A percentile compares a stretch with the other conserved stretches of the same genome.
Evolutionary conservation across 1,140 invertebrate genomes (phyloP).

Genomic region (Lordiphosa clarofinis): DNA sequence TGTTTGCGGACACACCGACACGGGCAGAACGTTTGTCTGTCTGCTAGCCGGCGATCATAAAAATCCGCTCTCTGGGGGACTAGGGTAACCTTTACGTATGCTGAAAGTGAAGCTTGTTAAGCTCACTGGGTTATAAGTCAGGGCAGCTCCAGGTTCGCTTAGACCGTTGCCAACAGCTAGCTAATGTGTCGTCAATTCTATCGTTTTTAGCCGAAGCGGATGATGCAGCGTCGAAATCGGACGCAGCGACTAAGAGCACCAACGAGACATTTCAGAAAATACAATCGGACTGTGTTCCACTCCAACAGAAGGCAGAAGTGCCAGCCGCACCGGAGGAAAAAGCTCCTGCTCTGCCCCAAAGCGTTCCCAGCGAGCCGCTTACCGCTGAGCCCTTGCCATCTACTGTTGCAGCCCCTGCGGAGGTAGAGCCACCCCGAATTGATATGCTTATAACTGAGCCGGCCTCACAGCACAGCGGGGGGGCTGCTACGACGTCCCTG

Average conservation of each 20-base stretch:
- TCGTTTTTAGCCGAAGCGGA: slow-evolving; percentile 30
- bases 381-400: neutral
- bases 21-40: no score
- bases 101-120: no score
- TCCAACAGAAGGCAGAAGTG: slow-evolving; percentile 3
- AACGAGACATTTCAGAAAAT: slow-evolving; percentile 18
- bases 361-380: neutral
- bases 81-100: no score
- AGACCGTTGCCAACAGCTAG: no score
- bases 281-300: slow-evolving; percentile 13
- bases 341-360: neutral
- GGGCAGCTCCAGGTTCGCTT: no score
- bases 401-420: neutral
- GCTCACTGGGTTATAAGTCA: no score
- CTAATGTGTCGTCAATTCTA: neutral
- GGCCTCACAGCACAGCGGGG: neutral
- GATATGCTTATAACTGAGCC: slow-evolving; percentile 2
- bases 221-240: slow-evolving; percentile 31
- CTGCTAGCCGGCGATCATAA: no score
- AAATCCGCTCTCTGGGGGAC: no score
- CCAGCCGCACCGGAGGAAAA: slow-evolving; percentile 7
- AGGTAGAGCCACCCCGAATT: neutral
- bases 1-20: no score
- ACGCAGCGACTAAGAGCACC: slow-evolving; percentile 1
- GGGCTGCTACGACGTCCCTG: neutral